Percentiles rank a stretch among this genome's conserved stretches.
phyloP scores from a whole-genome alignment of 2,888 invertebrate species.

The Hydriomena furcata region DNA sequence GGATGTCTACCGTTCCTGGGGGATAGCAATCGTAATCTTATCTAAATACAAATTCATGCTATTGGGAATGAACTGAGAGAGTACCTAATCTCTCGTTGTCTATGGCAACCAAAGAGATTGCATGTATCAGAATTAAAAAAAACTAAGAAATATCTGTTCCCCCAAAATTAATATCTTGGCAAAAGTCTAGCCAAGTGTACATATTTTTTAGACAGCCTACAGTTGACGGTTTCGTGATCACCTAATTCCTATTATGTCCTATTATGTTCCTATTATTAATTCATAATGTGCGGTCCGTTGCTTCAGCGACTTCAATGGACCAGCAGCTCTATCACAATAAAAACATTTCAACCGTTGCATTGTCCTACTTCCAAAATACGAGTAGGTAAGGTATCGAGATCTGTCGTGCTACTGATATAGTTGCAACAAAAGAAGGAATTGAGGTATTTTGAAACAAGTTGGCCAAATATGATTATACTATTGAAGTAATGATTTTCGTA shows the following conservation, averaged over 20 bases:
- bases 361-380: conserved; percentile 9
- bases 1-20: too few relatives aligned
- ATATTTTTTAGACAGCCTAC: neutral
- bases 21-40: too few relatives aligned
- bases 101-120: too few relatives aligned
- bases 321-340: conserved; percentile 10
- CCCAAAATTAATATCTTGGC: neutral
- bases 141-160: too few relatives aligned
- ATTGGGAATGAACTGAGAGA: too few relatives aligned
- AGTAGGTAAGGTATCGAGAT: neutral
- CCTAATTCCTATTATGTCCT: conserved; percentile 17
- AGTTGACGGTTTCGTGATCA: conserved; percentile 3
- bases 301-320: conserved; percentile 3
- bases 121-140: too few relatives aligned
- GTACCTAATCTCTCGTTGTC: too few relatives aligned
- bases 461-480: neutral
- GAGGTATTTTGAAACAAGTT: conserved; percentile 4
- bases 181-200: neutral
- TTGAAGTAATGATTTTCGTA: too few relatives aligned
- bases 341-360: conserved; percentile 3
- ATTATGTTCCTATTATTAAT: too few relatives aligned
- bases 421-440: neutral
- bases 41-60: too few relatives aligned
- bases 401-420: neutral
- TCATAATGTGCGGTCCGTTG: conserved; percentile 17